Evolutionary conservation across 2,888 invertebrate species (phyloP).

Genomic region (Sinohyriopsis cumingii): DNA sequence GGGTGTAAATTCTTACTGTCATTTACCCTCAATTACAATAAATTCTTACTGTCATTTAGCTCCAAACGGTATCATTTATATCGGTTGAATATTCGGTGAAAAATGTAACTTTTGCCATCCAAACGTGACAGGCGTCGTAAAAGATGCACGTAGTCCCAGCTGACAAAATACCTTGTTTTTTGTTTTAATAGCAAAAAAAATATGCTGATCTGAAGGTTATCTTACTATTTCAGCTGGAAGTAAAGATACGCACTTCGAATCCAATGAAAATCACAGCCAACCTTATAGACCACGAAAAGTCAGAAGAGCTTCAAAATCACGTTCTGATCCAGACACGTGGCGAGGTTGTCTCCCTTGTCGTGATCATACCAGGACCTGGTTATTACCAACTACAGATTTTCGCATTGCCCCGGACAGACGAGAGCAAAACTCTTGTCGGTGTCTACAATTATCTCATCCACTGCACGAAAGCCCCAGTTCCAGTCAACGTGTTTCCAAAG

Average conservation of each 20-base stretch:
- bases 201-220: not conserved
- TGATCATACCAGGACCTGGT: slow-evolving; percentile 47
- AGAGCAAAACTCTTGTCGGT: slow-evolving; percentile 52
- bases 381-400: slow-evolving; percentile 60
- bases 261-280: slow-evolving; percentile 38
- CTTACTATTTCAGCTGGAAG: slow-evolving; percentile 25
- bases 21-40: no score
- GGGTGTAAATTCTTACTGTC: no score
- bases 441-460: slow-evolving; percentile 56
- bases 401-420: slow-evolving; percentile 52
- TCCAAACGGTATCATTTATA: no score
- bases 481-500: slow-evolving; percentile 45
- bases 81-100: no score
- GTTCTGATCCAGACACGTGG: slow-evolving; percentile 42
- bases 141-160: no score
- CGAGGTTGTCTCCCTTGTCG: slow-evolving; percentile 42
- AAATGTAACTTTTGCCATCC: no score
- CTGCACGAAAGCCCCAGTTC: slow-evolving; percentile 25
- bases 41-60: no score
- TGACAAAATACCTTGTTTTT: no score
- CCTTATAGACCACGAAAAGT: slow-evolving; percentile 44
- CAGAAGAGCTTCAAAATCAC: slow-evolving; percentile 47
- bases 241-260: slow-evolving; percentile 20
- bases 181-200: no score
- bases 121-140: no score